Base-by-base conservation (phyloP, 2,888 invertebrate species). In the Drosophila eohydei region DNA sequence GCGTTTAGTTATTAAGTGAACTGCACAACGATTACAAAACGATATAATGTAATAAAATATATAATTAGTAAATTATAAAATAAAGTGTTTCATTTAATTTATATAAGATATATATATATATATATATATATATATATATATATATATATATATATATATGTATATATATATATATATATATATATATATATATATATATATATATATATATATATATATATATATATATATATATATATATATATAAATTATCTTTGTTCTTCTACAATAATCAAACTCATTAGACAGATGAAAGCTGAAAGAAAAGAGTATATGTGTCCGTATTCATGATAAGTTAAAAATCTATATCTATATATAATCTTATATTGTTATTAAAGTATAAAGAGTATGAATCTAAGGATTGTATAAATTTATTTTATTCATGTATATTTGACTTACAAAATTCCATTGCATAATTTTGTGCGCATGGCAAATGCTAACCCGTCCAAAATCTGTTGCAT, bases 21-120 rank as follows among this genome's bases (percentile, higher is more conserved):
- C 70, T 55, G 62, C 80, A 78, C 83, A 88, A 83, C 83, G 88
- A 83, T 78, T 71, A 59, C 73, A 73, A 73, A 72, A 74, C 78
- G 81, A 81, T 70, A 61, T 71, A 56, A 79, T 82, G 71, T 77
- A 78, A 78, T 81, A 81, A 84, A 79, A 34, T 3, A 71, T 67
- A 71, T 38, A 67, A 61, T 52, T 74, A 78, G 66, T 77, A 77
- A 78, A 64, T 74, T 78, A 78, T 74, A 61, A 62, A 62, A 1
- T n/a, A 21, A n/a, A 12, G 16, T 2, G 16, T 16, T 40, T 32
- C 4, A n/a, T 41, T 46, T 36, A 7, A 8, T 48, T 16, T 12
- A 21, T 12, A 21, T 4, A 21, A 43, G 3, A 14, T 46, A 5
- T 44, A 5, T 12, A 9, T 34, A 4, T 38, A 5, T 4, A 30